A percentile compares a stretch with the other conserved stretches of the same genome.
phyloP scores from a whole-genome alignment of 2,113 vertebrate genomes.

The Callionymus lyra region DNA sequence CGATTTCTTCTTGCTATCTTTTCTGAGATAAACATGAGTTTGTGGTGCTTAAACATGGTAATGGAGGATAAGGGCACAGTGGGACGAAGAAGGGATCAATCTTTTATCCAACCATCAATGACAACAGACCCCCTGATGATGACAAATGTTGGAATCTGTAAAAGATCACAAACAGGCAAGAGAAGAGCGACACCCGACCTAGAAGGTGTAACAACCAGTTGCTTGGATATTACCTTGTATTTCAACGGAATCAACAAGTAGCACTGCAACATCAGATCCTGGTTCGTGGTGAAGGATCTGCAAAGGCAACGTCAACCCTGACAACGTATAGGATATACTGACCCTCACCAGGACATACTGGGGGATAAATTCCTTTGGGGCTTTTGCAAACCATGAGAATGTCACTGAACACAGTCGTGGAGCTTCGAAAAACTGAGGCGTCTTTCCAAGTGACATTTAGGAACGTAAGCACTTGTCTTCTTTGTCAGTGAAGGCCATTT shows the following conservation, averaged over 20 bases:
- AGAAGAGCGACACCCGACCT: not conserved
- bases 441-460: constrained; percentile 5
- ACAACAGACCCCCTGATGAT: no score
- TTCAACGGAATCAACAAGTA: no score
- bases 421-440: constrained; percentile 16
- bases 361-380: constrained; percentile 13
- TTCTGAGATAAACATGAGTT: constrained; percentile 15
- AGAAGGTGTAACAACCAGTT: constrained; percentile 7
- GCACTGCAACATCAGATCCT: constrained; percentile 3
- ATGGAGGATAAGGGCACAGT: no score
- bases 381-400: constrained; percentile 27
- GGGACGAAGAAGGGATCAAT: no score
- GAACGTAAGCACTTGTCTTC: constrained; percentile 46
- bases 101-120: no score
- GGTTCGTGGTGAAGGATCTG: not conserved
- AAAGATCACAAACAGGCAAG: no score
- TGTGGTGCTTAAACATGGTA: constrained; percentile 11
- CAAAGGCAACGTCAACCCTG: not conserved
- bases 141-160: no score
- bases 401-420: constrained; percentile 8
- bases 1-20: constrained; percentile 17
- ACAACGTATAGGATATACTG: no score
- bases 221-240: no score
- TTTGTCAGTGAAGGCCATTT: constrained; percentile 18
- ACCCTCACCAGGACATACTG: no score